These are phyloP conservation scores for Phengaris arion DNA, from an alignment of 2,888 invertebrate genomes.

Conservation along the genomic window DNA sequence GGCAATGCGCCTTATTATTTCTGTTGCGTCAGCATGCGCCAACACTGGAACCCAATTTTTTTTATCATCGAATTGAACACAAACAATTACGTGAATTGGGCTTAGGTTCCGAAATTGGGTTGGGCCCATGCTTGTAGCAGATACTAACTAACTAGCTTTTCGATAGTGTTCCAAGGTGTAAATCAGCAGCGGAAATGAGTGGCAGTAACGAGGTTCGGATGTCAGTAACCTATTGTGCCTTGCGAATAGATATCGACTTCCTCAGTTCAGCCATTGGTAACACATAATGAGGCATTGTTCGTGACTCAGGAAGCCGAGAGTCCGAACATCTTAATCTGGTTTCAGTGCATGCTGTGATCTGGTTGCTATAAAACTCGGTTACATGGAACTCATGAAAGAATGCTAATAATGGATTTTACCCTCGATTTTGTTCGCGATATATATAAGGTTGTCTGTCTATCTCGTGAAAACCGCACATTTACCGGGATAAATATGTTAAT, in stretches of 20 bases:
- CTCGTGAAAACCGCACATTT: background rate
- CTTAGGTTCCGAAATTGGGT: background rate
- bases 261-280: constrained; percentile 69
- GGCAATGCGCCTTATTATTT: too few relatives aligned
- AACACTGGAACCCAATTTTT: background rate
- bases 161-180: constrained; percentile 45
- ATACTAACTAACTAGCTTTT: constrained; percentile 41
- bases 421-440: background rate
- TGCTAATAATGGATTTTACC: background rate
- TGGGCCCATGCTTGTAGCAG: constrained; percentile 36
- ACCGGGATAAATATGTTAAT: too few relatives aligned
- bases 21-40: too few relatives aligned
- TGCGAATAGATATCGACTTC: constrained; percentile 79
- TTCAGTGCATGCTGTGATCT: constrained; percentile 55
- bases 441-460: background rate
- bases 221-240: constrained; percentile 78
- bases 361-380: constrained; percentile 49
- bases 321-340: constrained; percentile 58
- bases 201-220: constrained; percentile 78
- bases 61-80: background rate
- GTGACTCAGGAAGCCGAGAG: constrained; percentile 51
- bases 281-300: constrained; percentile 74
- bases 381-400: background rate
- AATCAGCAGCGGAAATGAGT: constrained; percentile 74
- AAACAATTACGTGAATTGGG: background rate